phyloP scores from a whole-genome alignment of 2,113 vertebrate species.

The Piaya cayana region DNA sequence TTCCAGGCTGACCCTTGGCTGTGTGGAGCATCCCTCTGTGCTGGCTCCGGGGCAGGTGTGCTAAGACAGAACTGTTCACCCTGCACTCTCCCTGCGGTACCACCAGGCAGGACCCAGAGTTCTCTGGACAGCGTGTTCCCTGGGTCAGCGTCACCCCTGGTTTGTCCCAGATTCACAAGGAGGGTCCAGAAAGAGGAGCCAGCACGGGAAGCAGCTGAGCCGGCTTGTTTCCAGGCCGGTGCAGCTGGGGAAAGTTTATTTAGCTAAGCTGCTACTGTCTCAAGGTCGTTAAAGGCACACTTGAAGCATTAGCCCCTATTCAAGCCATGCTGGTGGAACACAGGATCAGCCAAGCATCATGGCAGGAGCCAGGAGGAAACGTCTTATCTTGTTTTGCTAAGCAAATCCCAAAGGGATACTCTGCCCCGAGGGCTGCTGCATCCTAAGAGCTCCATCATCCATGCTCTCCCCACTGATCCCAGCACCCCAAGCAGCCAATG shows the following conservation, averaged over 20 bases:
- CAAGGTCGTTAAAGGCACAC: not conserved
- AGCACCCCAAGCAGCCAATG: fast-evolving
- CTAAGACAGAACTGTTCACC: not conserved
- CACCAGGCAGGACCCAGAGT: not conserved
- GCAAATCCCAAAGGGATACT: fast-evolving
- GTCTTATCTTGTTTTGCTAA: fast-evolving
- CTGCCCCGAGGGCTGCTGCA: not conserved
- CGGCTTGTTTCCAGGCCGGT: not conserved
- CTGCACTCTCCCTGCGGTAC: fast-evolving
- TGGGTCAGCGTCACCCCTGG: not conserved
- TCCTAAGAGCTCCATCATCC: not conserved
- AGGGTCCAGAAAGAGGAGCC: not conserved
- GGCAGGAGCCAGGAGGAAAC: not conserved
- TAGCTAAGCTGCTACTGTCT: not conserved
- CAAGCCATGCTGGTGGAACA: not conserved
- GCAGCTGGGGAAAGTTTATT: conserved; percentile 30
- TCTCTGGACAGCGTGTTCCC: not conserved
- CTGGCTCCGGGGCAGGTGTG: not conserved
- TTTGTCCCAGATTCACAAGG: not conserved
- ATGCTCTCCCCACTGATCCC: not conserved
- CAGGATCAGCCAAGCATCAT: not conserved
- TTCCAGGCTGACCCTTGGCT: not conserved
- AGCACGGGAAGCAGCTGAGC: not conserved
- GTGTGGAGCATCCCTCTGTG: fast-evolving
- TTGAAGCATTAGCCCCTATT: not conserved